Conservation (phyloP, 2,113 vertebrate genomes). For the Xiphophorus hellerii region DNA sequence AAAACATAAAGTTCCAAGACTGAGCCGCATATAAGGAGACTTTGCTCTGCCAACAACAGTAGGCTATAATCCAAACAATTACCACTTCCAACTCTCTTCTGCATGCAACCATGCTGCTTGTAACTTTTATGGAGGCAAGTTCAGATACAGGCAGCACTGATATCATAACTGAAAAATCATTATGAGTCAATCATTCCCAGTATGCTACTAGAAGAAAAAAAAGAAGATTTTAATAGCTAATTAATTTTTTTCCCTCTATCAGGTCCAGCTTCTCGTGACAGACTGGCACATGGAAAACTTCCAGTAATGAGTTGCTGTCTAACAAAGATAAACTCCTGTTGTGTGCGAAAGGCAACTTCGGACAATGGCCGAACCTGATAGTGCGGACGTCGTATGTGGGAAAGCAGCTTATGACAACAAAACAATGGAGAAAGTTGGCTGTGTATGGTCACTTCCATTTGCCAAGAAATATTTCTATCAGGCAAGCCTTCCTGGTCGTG, state of each 20-base stretch:
- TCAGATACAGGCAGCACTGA: not conserved
- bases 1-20: not conserved
- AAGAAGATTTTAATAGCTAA: not conserved
- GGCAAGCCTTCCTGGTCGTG: not conserved
- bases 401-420: slow-evolving; percentile 2
- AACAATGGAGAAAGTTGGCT: slow-evolving; percentile 24
- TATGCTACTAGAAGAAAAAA: not conserved
- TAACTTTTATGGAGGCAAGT: not conserved
- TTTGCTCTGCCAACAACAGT: no score
- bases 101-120: not conserved
- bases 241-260: not conserved
- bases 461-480: slow-evolving; percentile 3
- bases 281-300: not conserved
- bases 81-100: not conserved
- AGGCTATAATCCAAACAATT: no score
- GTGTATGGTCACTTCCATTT: slow-evolving; percentile 1
- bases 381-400: not conserved
- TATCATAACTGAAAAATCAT: not conserved
- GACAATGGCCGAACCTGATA: not conserved
- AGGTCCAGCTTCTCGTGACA: not conserved
- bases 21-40: not conserved
- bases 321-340: not conserved
- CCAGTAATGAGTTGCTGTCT: not conserved
- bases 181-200: not conserved
- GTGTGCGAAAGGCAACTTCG: not conserved